phyloP scores from a whole-genome alignment of 92 coral and sea anemone species.

The Actinostola sp. region DNA sequence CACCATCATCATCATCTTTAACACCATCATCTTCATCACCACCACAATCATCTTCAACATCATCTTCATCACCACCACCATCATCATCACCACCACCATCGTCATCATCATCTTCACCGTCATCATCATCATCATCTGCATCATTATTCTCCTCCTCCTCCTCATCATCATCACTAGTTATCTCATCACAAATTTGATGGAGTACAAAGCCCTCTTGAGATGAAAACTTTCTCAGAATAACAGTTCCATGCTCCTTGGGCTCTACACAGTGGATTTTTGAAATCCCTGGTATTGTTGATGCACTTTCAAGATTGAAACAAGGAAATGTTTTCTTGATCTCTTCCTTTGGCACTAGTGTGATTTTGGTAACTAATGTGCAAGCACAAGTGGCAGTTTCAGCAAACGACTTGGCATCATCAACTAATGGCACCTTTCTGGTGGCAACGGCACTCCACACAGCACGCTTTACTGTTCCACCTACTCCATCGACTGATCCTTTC shows the following conservation, averaged over 20 bases:
- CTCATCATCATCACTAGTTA: too few species aligned
- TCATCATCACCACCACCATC: slow-evolving; percentile 12
- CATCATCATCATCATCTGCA: too few species aligned
- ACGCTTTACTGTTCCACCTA: slow-evolving; percentile 60
- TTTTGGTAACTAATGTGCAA: slow-evolving; percentile 1
- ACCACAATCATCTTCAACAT: too few species aligned
- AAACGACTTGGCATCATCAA: slow-evolving; percentile 21
- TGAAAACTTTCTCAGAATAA: slow-evolving; percentile 7
- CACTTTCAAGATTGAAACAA: slow-evolving; percentile 19
- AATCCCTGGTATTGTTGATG: slow-evolving; percentile 40
- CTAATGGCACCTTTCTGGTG: slow-evolving; percentile 45
- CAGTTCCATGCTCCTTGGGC: slow-evolving; percentile 16
- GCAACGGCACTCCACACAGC: slow-evolving; percentile 52
- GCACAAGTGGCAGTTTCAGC: slow-evolving; percentile 16
- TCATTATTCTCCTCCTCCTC: too few species aligned
- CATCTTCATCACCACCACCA: neutral
- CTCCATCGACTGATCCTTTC: slow-evolving; percentile 57
- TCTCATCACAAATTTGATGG: too few species aligned
- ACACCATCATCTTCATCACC: too few species aligned
- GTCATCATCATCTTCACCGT: slow-evolving; percentile 17
- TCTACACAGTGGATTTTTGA: slow-evolving; percentile 47
- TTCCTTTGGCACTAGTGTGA: slow-evolving; percentile 4
- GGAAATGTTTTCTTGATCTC: slow-evolving; percentile 6
- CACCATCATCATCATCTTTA: too few species aligned
- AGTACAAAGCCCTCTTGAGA: too few species aligned